phyloP scores from a whole-genome alignment of 2,888 invertebrate genomes.

The Thymelicus sylvestris region DNA sequence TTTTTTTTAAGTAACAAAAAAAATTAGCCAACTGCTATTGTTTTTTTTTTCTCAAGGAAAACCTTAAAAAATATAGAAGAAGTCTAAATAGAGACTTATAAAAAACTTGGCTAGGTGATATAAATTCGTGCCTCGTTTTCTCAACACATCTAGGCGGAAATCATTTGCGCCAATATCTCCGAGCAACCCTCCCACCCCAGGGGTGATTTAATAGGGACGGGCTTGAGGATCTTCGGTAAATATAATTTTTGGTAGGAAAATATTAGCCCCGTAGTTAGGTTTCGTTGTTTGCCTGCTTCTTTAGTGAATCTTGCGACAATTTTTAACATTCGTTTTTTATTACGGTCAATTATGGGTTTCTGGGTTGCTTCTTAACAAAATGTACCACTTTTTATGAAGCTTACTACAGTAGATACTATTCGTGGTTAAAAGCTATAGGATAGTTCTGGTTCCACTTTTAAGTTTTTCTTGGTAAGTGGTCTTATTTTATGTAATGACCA shows the following conservation, averaged over 20 bases:
- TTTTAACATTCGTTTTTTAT: neutral
- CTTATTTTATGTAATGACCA: too few species aligned
- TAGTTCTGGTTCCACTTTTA: too few species aligned
- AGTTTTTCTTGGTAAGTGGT: too few species aligned
- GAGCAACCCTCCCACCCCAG: conserved; percentile 40
- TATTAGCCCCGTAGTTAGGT: conserved; percentile 55
- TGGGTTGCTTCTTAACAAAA: too few species aligned
- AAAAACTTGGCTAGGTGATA: conserved; percentile 45
- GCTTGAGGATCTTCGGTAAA: conserved; percentile 58
- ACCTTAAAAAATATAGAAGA: neutral
- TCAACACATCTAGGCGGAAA: conserved; percentile 60
- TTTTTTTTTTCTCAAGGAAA: too few species aligned
- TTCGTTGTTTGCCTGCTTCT: conserved; percentile 40
- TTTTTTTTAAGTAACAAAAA: too few species aligned
- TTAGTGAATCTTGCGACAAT: neutral
- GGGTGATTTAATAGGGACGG: conserved; percentile 63
- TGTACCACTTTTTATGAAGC: too few species aligned
- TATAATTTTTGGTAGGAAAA: conserved; percentile 67
- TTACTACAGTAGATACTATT: too few species aligned
- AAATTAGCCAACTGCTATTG: too few species aligned
- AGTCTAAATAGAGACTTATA: conserved; percentile 10
- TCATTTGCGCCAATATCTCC: conserved; percentile 70
- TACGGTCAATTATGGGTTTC: too few species aligned
- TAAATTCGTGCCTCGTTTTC: conserved; percentile 51
- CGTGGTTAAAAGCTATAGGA: too few species aligned